phyloP scores from a whole-genome alignment of 2,797 vertebrate species.

The Peromyscus eremicus region DNA sequence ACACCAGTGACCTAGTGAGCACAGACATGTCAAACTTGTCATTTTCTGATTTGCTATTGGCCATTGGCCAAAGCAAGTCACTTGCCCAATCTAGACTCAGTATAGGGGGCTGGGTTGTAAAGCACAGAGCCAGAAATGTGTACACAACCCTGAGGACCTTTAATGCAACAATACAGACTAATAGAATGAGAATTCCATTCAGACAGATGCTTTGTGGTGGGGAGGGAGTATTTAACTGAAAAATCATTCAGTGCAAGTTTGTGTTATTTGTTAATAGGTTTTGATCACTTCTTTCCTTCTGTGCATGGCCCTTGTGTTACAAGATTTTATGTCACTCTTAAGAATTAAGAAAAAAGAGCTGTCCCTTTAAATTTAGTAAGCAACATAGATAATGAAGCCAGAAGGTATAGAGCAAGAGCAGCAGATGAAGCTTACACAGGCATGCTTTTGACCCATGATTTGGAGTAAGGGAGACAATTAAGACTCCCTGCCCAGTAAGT shows the following conservation, averaged over 20 bases:
- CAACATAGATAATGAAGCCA: conserved; percentile 6
- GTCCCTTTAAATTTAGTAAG: background rate
- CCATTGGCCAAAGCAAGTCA: background rate
- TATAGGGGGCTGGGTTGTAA: background rate
- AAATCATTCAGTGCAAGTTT: background rate
- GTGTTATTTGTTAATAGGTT: background rate
- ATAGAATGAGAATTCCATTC: background rate
- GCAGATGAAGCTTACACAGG: background rate
- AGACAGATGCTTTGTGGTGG: background rate
- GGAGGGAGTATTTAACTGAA: background rate
- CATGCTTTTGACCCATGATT: background rate
- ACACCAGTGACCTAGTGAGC: background rate
- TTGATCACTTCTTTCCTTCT: conserved; percentile 1
- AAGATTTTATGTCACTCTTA: background rate
- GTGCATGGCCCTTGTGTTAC: background rate
- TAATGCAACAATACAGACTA: background rate
- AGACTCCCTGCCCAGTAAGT: background rate
- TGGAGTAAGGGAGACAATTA: background rate
- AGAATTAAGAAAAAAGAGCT: background rate
- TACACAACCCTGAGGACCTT: background rate
- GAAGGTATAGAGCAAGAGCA: background rate
- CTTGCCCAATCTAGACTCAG: background rate
- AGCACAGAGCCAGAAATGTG: background rate
- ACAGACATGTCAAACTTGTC: background rate
- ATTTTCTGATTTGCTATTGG: background rate